Evolutionary conservation across 2,113 vertebrate species (phyloP).

Genomic region (Aptenodytes forsteri): DNA sequence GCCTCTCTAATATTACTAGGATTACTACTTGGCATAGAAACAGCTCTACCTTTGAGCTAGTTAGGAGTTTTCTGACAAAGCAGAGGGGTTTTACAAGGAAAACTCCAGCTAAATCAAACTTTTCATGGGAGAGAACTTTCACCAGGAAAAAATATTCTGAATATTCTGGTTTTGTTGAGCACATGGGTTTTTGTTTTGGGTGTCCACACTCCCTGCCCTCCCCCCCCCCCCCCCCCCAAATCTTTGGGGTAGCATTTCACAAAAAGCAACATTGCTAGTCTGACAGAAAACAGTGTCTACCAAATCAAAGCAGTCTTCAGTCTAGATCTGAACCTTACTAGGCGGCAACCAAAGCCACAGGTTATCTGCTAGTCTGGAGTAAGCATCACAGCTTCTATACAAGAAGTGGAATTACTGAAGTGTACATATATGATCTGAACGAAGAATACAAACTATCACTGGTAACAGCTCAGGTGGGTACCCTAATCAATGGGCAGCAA

Average conservation of each 20-base stretch:
- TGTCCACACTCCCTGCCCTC: neutral
- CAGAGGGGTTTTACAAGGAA: neutral
- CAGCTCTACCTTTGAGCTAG: neutral
- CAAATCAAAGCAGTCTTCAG: neutral
- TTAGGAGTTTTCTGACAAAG: neutral
- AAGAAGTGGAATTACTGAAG: neutral
- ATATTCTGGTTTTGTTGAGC: neutral
- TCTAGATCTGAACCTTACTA: neutral
- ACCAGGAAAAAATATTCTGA: neutral
- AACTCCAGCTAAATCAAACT: neutral
- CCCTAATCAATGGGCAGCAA: neutral
- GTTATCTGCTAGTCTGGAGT: neutral
- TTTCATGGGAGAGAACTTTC: neutral
- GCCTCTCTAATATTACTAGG: neutral
- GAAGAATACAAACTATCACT: neutral
- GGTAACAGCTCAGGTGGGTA: neutral
- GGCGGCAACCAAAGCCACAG: neutral
- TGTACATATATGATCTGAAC: neutral
- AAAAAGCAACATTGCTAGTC: neutral
- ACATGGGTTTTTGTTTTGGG: fast-evolving
- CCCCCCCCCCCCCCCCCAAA: too few species aligned
- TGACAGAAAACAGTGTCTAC: neutral
- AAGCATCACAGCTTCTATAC: neutral
- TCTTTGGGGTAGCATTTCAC: neutral
- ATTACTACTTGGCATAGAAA: neutral